Evolutionary conservation across 2,797 vertebrate species (phyloP).

Genomic region (Microctenopoma stevenorrisi): DNA sequence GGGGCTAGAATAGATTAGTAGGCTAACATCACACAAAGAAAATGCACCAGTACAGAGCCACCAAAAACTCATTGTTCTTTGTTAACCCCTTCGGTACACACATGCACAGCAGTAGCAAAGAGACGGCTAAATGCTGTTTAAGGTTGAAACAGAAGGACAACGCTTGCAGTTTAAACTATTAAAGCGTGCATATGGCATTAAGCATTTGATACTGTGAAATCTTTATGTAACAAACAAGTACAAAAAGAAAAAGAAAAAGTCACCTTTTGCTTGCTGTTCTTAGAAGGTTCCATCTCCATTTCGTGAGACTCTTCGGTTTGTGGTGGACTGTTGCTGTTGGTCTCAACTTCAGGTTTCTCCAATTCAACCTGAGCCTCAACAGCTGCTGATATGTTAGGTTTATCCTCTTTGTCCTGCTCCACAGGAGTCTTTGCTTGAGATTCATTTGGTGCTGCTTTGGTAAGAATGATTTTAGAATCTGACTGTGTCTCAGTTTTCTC

Average conservation of each 20-base stretch:
- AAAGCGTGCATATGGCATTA: neutral
- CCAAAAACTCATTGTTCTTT: neutral
- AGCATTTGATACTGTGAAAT: neutral
- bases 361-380: constrained; percentile 42
- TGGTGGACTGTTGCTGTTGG: constrained; percentile 7
- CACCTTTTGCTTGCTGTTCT: constrained; percentile 77
- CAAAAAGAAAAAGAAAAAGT: neutral
- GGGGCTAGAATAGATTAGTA: constrained; percentile 13
- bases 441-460: constrained; percentile 18
- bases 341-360: constrained; percentile 69
- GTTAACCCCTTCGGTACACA: neutral
- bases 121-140: neutral
- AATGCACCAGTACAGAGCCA: constrained; percentile 54
- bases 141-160: neutral
- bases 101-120: neutral
- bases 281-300: constrained; percentile 47
- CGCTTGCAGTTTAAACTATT: neutral
- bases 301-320: constrained; percentile 16
- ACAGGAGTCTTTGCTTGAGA: constrained; percentile 14
- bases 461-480: constrained; percentile 17
- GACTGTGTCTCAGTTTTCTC: constrained; percentile 28
- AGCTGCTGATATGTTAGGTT: neutral
- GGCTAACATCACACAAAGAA: constrained; percentile 29
- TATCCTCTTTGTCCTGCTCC: constrained; percentile 12
- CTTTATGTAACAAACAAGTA: neutral